Evolutionary conservation across 1,140 invertebrate genomes (phyloP).

Genomic region (Rhyacophila brunnea): DNA sequence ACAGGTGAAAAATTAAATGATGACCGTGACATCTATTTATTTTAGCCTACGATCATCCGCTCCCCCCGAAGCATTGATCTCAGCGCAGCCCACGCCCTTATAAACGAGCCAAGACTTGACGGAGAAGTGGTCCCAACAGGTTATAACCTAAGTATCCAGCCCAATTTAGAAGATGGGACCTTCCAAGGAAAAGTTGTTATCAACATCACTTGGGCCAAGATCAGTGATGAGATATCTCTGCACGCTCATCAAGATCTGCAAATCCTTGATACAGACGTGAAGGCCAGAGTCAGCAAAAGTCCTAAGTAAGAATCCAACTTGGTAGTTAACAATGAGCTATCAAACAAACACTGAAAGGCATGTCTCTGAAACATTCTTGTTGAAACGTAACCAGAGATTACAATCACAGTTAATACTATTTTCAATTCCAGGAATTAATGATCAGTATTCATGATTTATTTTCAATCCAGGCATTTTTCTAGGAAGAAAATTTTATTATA

Average conservation of each 20-base stretch:
- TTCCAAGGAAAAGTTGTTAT: conserved; percentile 64
- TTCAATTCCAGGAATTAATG: not conserved
- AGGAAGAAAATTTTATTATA: too few relatives aligned
- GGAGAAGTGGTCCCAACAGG: conserved; percentile 57
- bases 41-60: conserved; percentile 6
- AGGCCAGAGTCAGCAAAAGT: conserved; percentile 9
- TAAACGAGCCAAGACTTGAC: conserved; percentile 57
- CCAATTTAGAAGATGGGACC: conserved; percentile 56
- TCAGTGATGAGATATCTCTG: conserved; percentile 58
- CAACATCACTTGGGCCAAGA: conserved; percentile 57
- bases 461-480: too few relatives aligned
- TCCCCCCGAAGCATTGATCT: conserved; percentile 59
- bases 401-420: not conserved
- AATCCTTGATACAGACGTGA: conserved; percentile 50
- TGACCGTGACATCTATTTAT: too few relatives aligned
- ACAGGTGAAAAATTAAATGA: too few relatives aligned
- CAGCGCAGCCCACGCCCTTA: conserved; percentile 57
- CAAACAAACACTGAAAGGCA: not conserved
- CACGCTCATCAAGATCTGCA: conserved; percentile 62
- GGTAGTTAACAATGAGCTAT: not conserved
- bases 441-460: too few relatives aligned
- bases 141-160: conserved; percentile 63
- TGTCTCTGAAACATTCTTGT: not conserved
- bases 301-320: conserved; percentile 12
- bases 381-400: not conserved